Conservation (phyloP, 2,888 invertebrate genomes). For the Melolontha melolontha region DNA sequence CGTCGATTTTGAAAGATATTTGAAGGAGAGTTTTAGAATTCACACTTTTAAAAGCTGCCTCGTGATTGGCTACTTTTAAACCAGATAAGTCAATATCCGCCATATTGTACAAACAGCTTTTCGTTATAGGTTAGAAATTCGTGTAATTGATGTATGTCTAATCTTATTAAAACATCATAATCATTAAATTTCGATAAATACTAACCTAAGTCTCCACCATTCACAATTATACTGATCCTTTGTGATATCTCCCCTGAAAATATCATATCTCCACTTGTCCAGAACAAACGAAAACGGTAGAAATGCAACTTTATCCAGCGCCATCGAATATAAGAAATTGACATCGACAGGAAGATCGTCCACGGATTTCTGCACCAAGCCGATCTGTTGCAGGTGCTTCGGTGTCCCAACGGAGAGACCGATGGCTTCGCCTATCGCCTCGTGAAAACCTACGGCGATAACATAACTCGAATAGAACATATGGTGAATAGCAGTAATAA, state of each 20-base stretch:
- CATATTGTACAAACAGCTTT: too few species aligned
- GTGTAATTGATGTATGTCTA: too few species aligned
- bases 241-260: slow-evolving; percentile 80
- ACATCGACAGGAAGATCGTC: slow-evolving; percentile 87
- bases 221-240: slow-evolving; percentile 88
- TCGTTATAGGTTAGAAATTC: too few species aligned
- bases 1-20: too few species aligned
- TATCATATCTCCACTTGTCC: slow-evolving; percentile 89
- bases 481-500: slow-evolving; percentile 6
- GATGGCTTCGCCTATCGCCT: slow-evolving; percentile 91
- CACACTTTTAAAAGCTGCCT: too few species aligned
- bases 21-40: too few species aligned
- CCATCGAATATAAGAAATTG: slow-evolving; percentile 86
- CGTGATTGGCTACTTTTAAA: too few species aligned
- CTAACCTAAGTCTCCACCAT: slow-evolving; percentile 86
- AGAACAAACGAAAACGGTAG: slow-evolving; percentile 86
- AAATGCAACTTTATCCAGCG: slow-evolving; percentile 87
- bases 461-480: slow-evolving; percentile 6
- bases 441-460: slow-evolving; percentile 82
- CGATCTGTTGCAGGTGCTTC: slow-evolving; percentile 85
- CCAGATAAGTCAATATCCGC: too few species aligned
- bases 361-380: slow-evolving; percentile 83
- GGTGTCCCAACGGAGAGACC: slow-evolving; percentile 88
- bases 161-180: too few species aligned
- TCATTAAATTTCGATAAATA: too few species aligned